phyloP scores from a whole-genome alignment of 2,888 invertebrate genomes.

The Thymelicus sylvestris region DNA sequence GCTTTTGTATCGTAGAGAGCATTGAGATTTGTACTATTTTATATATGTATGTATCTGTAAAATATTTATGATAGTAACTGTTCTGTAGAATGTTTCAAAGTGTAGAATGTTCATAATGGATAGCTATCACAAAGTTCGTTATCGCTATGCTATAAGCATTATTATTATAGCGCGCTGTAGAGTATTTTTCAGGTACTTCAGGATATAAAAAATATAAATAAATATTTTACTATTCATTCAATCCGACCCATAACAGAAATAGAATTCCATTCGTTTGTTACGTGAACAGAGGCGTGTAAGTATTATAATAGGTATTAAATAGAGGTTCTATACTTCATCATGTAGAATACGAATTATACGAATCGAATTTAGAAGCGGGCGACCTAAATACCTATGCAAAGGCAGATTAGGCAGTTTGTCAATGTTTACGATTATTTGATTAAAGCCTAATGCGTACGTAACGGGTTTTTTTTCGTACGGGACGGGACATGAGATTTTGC shows the following conservation, averaged over 20 bases:
- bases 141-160: neutral
- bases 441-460: too few relatives aligned
- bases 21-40: constrained; percentile 25
- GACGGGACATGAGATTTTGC: too few relatives aligned
- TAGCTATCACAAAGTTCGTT: neutral
- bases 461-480: too few relatives aligned
- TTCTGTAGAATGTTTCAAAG: constrained; percentile 20
- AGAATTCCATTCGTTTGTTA: neutral
- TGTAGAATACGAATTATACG: neutral
- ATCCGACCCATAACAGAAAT: neutral
- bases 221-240: neutral
- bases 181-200: too few relatives aligned
- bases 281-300: too few relatives aligned
- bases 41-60: constrained; percentile 8
- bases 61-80: constrained; percentile 6
- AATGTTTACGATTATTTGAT: too few relatives aligned
- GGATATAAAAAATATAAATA: neutral
- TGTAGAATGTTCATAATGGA: constrained; percentile 12
- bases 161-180: too few relatives aligned
- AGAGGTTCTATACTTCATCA: neutral
- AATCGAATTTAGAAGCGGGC: neutral
- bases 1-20: constrained; percentile 26
- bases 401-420: too few relatives aligned
- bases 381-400: too few relatives aligned
- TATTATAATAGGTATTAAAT: too few relatives aligned